A percentile compares a stretch with the other conserved stretches of the same genome.
Evolutionary conservation across 2,888 invertebrate species (phyloP).

Genomic region (Macropis europaea): DNA sequence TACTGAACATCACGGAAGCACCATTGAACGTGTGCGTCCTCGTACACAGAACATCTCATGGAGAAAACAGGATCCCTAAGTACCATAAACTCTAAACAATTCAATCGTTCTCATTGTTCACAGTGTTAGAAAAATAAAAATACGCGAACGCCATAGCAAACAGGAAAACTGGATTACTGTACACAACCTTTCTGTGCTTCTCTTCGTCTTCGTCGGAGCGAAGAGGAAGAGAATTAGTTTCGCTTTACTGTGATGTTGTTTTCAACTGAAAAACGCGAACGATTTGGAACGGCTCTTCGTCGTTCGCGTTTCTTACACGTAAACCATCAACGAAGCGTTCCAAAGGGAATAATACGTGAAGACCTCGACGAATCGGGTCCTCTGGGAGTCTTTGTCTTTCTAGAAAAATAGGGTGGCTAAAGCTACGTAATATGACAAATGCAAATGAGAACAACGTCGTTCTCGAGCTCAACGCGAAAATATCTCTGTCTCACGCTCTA

Average conservation of each 20-base stretch:
- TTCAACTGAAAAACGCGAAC: not conserved
- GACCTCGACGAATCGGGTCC: too few relatives aligned
- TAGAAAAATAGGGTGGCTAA: not conserved
- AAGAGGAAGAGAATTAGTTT: not conserved
- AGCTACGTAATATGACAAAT: conserved; percentile 36
- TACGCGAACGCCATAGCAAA: conserved; percentile 27
- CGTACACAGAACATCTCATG: not conserved
- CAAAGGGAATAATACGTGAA: too few relatives aligned
- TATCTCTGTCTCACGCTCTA: conserved; percentile 5
- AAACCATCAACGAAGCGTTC: not conserved
- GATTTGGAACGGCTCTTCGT: not conserved
- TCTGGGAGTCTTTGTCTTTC: too few relatives aligned
- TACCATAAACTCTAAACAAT: conserved; percentile 1
- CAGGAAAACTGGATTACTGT: conserved; percentile 12
- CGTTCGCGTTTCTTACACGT: not conserved
- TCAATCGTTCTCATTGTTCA: not conserved
- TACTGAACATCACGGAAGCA: conserved; percentile 30
- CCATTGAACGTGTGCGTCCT: conserved; percentile 28
- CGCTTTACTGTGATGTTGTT: not conserved
- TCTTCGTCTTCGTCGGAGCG: not conserved
- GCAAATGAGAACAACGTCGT: conserved; percentile 11
- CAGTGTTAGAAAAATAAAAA: conserved; percentile 55
- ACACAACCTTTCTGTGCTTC: not conserved
- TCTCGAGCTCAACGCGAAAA: conserved; percentile 4
- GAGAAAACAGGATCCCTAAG: not conserved